These are phyloP conservation scores for Diplogasteroides magnus DNA, from an alignment of 1,140 invertebrate genomes.

Conservation along the genomic window DNA sequence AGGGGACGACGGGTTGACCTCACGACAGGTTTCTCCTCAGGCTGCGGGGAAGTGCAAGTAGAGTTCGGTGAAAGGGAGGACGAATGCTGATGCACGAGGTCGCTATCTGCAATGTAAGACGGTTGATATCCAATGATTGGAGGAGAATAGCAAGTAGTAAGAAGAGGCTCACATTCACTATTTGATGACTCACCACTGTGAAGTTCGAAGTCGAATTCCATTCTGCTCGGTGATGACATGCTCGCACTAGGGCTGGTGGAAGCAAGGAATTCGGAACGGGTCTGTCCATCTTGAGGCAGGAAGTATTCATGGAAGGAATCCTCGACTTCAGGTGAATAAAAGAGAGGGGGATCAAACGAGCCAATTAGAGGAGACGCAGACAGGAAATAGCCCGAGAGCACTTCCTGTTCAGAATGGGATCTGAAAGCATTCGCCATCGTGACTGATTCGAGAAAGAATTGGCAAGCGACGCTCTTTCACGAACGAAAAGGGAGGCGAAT, in stretches of 20 bases:
- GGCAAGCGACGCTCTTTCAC: too few relatives aligned
- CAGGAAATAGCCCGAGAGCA: neutral
- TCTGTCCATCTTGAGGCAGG: neutral
- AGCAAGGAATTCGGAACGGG: neutral
- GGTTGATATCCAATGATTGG: too few relatives aligned
- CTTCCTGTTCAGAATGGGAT: neutral
- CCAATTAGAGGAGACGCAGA: neutral
- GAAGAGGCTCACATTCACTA: too few relatives aligned
- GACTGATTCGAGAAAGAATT: neutral
- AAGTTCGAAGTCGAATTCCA: neutral
- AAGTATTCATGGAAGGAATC: neutral
- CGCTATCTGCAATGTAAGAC: too few relatives aligned
- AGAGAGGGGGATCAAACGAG: neutral
- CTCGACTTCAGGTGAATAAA: neutral
- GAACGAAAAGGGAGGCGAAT: neutral
- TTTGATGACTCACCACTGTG: neutral
- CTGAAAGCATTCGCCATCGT: neutral
- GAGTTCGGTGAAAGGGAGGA: too few relatives aligned
- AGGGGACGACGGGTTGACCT: neutral
- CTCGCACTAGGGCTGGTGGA: neutral
- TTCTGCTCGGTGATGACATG: neutral
- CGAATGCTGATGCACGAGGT: too few relatives aligned
- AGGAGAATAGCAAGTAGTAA: neutral
- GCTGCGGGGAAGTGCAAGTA: neutral
- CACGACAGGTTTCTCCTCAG: neutral